Base-by-base conservation (phyloP, 1,140 invertebrate species). In the Cardiocondyla obscurior region DNA sequence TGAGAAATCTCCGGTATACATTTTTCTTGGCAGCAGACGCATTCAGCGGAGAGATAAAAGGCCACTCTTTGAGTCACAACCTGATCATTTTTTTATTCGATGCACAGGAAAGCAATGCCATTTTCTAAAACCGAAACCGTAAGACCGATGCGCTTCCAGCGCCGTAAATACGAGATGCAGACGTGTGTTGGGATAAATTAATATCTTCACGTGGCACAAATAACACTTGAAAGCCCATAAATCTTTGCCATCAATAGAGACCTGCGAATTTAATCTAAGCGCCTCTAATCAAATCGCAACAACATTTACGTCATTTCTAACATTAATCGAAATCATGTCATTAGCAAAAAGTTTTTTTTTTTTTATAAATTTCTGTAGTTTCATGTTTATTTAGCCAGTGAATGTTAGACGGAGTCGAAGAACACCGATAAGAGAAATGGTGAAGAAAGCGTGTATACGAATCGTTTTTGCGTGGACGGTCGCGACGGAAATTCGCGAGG, bases 1-100 rank as follows among this genome's bases (percentile, higher is more conserved):
- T 94, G 91, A 93, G 92, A 93, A 94, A 94, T 93, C 93, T 94
- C 93, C 92, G 91, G 91, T 92, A 86, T 88, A 88, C 89, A 84
- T 91, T 92, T 87, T 86, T 87, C 88, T 86, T 65, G 77, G 84
- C 85, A 57, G 69, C 39, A 74, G 62, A 84, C 64, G 82, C 55
- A 58, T 85, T 88, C 86, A 93, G 92, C 92, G 89, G 88, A n/a
- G 83, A 92, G 90, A 90, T 92, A 93, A 93, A 93, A 92, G 92
- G 92, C 88, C 90, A 90, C 90, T 84, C 85, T 86, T 85, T 86
- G 67, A 86, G 36, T 77, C 7, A 46, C 53, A 69, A 55, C 49
- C 42, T 60, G 55, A 84, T 62, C 67, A 73, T 65, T 86, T 86
- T 67, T 79, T 85, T 19, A 46, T 36, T n/a, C 46, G 30, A 60